Base-by-base conservation (phyloP, 2,797 vertebrate genomes). In the Sciurus vulgaris region DNA sequence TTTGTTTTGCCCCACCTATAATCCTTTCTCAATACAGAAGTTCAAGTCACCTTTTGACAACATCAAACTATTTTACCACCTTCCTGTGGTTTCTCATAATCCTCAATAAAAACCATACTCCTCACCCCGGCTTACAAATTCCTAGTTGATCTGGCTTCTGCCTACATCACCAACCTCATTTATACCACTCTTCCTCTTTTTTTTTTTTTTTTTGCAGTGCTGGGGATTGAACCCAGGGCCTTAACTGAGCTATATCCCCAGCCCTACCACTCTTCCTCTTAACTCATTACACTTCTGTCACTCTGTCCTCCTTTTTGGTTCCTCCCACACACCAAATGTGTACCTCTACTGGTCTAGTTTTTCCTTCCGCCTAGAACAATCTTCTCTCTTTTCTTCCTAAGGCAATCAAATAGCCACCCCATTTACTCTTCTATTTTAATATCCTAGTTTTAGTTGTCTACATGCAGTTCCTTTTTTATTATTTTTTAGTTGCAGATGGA, bases 361-460 rank as follows among this genome's bases (percentile, higher is more conserved):
- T 77, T 49, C n/a, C 47, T 67, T 84, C 77, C 81, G 47, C 61
- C 65, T 61, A 28, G 9, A 87, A 94, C 38, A 56, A 56, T 56
- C 54, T 56, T 56, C 54, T 73, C 61, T 70, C 44, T 84, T 86
- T 74, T 89, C 84, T 86, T 77, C 35, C 9, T 28, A 85, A 81
- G 6, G 41, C 51, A 86, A 70, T 61, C 26, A 93, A 88, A 54
- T 14, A 59, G 54, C 28, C 13, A 83, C 20, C 15, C 79, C n/a
- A 28, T 56, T 56, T 78, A 87, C 54, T 78, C 30, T 67, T 14
- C 87, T 89, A 86, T 86, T 85, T 63, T 67, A 86, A n/a, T 78
- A 93, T 61, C 85, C 47, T 77, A 72, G 67, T 84, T 84, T 95
- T 67, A 87, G 85, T 89, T 94, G 51, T 93, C 59, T 86, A 17